A percentile compares a stretch with the other conserved stretches of the same genome.
Conservation (phyloP, 2,797 vertebrate species). For the Tragelaphus eurycerus region DNA sequence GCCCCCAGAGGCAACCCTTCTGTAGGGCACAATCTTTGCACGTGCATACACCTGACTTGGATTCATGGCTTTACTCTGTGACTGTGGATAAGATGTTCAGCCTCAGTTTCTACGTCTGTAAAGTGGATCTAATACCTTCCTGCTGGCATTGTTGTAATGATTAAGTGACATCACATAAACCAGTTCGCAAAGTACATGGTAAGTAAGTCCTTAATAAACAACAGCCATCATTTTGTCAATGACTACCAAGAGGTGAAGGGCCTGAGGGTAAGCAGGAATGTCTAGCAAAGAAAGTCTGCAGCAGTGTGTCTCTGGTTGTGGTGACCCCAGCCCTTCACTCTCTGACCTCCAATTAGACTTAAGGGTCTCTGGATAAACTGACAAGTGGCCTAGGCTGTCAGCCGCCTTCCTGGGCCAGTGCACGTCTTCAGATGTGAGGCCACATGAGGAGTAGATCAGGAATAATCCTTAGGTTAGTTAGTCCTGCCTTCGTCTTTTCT, state of each 20-base stretch:
- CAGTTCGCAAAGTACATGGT: neutral
- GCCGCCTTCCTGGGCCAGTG: neutral
- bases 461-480: neutral
- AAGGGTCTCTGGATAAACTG: neutral
- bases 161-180: neutral
- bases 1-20: neutral
- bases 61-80: neutral
- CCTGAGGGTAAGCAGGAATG: neutral
- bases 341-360: neutral
- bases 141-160: neutral
- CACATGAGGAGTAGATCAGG: neutral
- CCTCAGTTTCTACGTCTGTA: neutral
- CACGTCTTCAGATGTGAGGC: neutral
- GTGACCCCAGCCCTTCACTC: neutral
- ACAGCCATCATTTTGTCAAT: neutral
- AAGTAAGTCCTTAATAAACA: neutral
- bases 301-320: neutral
- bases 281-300: neutral
- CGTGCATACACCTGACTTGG: neutral
- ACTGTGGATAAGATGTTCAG: neutral
- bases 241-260: neutral
- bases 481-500: slow-evolving; percentile 1
- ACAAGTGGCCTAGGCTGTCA: neutral
- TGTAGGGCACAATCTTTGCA: neutral
- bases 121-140: neutral